Evolutionary conservation across 2,888 invertebrate species (phyloP).

Genomic region (Apamea epomidion): DNA sequence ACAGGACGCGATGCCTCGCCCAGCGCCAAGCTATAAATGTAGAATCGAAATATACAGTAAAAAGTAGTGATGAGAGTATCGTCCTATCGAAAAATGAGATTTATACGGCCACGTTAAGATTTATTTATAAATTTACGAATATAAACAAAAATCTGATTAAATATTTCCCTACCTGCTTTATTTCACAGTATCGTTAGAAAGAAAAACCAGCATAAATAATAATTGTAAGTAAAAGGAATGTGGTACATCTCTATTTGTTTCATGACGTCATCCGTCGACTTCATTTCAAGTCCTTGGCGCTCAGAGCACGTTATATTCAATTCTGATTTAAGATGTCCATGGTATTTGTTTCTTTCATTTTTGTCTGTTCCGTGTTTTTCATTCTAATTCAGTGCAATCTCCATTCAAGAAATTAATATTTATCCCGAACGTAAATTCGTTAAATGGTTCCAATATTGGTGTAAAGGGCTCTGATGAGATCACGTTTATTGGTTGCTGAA

Average conservation of each 20-base stretch:
- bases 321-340: neutral
- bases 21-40: neutral
- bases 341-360: neutral
- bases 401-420: neutral
- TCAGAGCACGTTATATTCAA: conserved; percentile 1
- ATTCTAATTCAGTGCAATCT: neutral
- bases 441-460: neutral
- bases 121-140: neutral
- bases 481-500: neutral
- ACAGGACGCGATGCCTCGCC: neutral
- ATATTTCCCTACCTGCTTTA: conserved; percentile 4
- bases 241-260: conserved; percentile 7
- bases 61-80: neutral
- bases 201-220: neutral
- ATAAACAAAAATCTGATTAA: neutral
- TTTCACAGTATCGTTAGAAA: neutral
- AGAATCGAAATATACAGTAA: neutral
- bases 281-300: neutral
- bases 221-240: neutral
- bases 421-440: neutral
- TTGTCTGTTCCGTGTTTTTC: neutral
- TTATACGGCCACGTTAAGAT: neutral
- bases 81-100: neutral
- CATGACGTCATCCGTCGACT: neutral
- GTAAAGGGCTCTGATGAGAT: neutral